A percentile compares a stretch with the other conserved stretches of the same genome.
Evolutionary conservation across 2,888 invertebrate species (phyloP).

Genomic region (Gryllus longicercus): DNA sequence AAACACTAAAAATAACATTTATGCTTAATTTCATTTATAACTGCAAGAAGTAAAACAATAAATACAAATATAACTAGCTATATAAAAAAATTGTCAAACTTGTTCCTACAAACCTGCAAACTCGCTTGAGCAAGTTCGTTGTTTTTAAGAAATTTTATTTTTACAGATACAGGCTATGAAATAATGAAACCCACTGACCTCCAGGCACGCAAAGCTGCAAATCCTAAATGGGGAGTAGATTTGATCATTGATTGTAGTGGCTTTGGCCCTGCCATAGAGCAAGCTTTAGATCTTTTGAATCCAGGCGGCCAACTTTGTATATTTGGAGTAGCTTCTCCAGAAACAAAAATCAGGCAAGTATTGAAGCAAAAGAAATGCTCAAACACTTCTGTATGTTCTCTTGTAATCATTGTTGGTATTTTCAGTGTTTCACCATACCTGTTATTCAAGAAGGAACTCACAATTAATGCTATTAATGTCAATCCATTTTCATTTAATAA

Average conservation of each 20-base stretch:
- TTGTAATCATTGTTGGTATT: conserved; percentile 27
- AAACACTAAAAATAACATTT: no score
- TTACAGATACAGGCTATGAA: conserved; percentile 58
- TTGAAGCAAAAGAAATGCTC: no score
- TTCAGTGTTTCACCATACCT: conserved; percentile 57
- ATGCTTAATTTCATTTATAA: no score
- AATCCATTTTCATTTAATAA: conserved; percentile 68
- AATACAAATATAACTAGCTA: no score
- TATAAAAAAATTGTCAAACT: no score
- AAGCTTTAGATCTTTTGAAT: conserved; percentile 55
- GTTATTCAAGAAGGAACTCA: conserved; percentile 62
- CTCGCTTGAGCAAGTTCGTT: no score
- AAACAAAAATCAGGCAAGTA: conserved; percentile 47
- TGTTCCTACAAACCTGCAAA: no score
- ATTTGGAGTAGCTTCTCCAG: conserved; percentile 64
- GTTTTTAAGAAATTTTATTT: not conserved
- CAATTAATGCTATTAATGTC: conserved; percentile 62
- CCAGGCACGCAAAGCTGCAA: conserved; percentile 43
- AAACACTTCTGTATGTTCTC: not conserved
- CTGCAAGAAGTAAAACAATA: no score
- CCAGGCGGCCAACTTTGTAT: conserved; percentile 64
- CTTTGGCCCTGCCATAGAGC: conserved; percentile 65
- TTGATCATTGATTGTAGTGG: conserved; percentile 70
- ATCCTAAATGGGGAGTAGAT: conserved; percentile 55
- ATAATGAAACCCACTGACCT: conserved; percentile 56